Conservation (phyloP, 1,140 invertebrate species). For the Polypedilum pembai region DNA sequence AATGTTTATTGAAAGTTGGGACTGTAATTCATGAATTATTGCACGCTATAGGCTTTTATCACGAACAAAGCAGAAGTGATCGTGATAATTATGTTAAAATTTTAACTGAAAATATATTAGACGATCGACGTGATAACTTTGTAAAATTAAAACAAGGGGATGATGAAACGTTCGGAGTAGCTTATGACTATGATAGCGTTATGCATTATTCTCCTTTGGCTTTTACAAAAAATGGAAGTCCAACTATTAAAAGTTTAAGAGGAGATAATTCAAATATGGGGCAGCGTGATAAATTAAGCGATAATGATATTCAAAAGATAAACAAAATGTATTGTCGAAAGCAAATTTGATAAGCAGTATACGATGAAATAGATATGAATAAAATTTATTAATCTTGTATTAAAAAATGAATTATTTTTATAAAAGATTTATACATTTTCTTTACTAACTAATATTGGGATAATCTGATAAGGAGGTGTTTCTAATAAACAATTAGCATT, state of each 20-base stretch:
- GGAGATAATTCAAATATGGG: background rate
- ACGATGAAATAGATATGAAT: background rate
- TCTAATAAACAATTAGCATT: background rate
- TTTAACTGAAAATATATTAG: no score
- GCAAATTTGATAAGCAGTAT: background rate
- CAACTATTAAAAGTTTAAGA: constrained; percentile 60
- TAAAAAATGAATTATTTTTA: no score
- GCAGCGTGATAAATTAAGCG: background rate
- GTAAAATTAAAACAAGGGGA: constrained; percentile 59
- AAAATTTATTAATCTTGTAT: no score
- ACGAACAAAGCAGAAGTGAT: constrained; percentile 65
- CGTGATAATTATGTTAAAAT: constrained; percentile 56
- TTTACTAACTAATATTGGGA: background rate
- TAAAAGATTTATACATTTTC: background rate
- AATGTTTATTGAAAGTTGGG: constrained; percentile 62
- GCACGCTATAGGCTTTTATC: constrained; percentile 61
- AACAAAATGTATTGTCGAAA: background rate
- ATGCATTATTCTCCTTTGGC: constrained; percentile 77
- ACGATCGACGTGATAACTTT: constrained; percentile 51
- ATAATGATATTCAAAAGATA: background rate
- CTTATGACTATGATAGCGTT: constrained; percentile 72
- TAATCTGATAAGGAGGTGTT: background rate
- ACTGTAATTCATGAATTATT: constrained; percentile 61
- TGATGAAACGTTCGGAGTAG: constrained; percentile 59
- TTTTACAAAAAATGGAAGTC: constrained; percentile 63